These are phyloP conservation scores for Conus ventricosus DNA, from an alignment of 1,140 invertebrate species.

Conservation along the genomic window DNA sequence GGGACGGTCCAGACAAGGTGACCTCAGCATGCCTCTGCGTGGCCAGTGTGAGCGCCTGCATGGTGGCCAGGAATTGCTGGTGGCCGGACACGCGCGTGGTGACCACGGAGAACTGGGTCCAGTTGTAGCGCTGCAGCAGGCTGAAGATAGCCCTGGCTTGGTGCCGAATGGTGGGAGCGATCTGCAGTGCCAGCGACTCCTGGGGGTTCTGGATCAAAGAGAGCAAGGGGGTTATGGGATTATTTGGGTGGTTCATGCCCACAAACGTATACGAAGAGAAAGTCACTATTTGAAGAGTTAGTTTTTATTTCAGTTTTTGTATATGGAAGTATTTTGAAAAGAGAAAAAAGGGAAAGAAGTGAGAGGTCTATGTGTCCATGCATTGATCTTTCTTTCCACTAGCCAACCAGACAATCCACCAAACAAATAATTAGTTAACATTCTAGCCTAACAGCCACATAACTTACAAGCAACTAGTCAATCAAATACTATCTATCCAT, in stretches of 20 bases:
- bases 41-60: conserved; percentile 76
- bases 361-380: neutral
- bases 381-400: neutral
- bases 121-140: conserved; percentile 94
- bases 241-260: too few species aligned
- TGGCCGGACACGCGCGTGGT: conserved; percentile 90
- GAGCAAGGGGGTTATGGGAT: too few species aligned
- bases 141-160: conserved; percentile 95
- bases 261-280: conserved; percentile 23
- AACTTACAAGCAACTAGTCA: too few species aligned
- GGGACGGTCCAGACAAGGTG: conserved; percentile 8
- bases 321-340: neutral
- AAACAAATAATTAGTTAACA: too few species aligned
- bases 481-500: too few species aligned
- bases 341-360: neutral
- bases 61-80: conserved; percentile 94
- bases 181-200: conserved; percentile 80
- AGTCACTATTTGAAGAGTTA: neutral
- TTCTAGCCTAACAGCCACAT: too few species aligned
- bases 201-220: conserved; percentile 41
- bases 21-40: conserved; percentile 25
- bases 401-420: too few species aligned
- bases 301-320: neutral
- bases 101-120: conserved; percentile 96
- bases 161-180: conserved; percentile 94